Base-by-base conservation (phyloP, 1,140 invertebrate genomes). In the Helicoverpa zea region DNA sequence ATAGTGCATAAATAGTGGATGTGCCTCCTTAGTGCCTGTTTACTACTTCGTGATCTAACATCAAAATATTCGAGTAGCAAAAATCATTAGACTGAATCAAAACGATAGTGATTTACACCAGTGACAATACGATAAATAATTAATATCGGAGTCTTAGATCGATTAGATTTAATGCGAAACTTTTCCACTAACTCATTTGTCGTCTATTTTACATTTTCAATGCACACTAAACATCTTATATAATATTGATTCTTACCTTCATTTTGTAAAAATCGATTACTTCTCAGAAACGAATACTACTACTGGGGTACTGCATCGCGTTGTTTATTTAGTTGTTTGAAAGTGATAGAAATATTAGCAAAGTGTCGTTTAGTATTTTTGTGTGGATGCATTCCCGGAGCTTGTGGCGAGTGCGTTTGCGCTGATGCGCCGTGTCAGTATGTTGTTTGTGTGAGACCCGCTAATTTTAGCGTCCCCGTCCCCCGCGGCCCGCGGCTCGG, bases 401-500 rank as follows among this genome's bases (percentile, higher is more conserved):
- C 73, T 61, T 30, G 18, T 56, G 47, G 29, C 76, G 16, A 30
- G 58, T 75, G 80, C 80, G 82, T 78, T 81, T 74, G 68, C 76
- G 80, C 70, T 73, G 66, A 73, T 82, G 51, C 76, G 68, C 72
- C 70, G 66, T 83, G 66, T 81, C 74, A 83, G 81, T 83, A 79
- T 78, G 82, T 78, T 80, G 79, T 83, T 83, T 83, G 82, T 83
- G 78, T 83, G 72, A 81, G 81, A 81, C 81, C 66, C 75, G 82
- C 82, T 83, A 82, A 94, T 92, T 91, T 93, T 94, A 94, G 89
- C 91, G 84, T 84, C 77, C 75, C 78, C 90, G 86, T 88, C 91
- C 88, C 90, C 89, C 89, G 88, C 91, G 70, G 85, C 84, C 87
- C 79, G 84, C 89, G 87, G 83, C 84, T 72, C 83, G 77, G 87